Evolutionary conservation across 2,113 vertebrate genomes (phyloP), one percentile per base, ranked within the genome.

Genomic region (Cynopterus brachyotis): DNA sequence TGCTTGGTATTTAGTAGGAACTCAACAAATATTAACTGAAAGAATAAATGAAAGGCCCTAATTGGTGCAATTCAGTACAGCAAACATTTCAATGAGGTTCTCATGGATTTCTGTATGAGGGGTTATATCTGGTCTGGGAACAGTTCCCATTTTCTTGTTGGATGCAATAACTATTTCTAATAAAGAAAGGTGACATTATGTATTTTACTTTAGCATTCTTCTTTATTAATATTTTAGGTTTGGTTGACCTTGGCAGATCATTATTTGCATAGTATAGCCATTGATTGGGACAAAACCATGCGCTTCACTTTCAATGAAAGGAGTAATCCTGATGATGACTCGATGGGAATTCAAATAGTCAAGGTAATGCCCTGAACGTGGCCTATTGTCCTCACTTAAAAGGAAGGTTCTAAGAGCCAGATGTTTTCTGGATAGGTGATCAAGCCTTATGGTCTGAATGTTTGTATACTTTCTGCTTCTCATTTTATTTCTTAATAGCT

Each of bases 221-320:
- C 11, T 64, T 96, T 94, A 4, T 95, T 66, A 12, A 81, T 84
- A 6, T 95, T 98, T 55, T 97, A 99, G 99, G 99, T 99, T 91
- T 99, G 99, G 99, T 96, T 99, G 72, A 99, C 99, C 0, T 97
- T 99, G 50, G 99, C 99, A 45, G 99, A 99, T 98, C 99, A 99
- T 93, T 99, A 99, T 97, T 98, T 99, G 62, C 99, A 99, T 97
- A 99, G 99, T 82, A 99, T 99, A 98, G 99, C 99, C 75, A 99
- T 99, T 47, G 99, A 99, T 97, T 99, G 99, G 99, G 99, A 99
- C 93, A 99, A 99, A 98, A 99, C 99, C 1, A 99, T 99, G 98
- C 99, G 99, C 20, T 99, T 99, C 83, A 99, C 99, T 11, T 99
- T 99, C 94, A 99, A 99, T 92, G 99, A 99, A 97, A 99, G 99